phyloP scores from a whole-genome alignment of 2,797 vertebrate genomes.

The Tiaroga cobitis region DNA sequence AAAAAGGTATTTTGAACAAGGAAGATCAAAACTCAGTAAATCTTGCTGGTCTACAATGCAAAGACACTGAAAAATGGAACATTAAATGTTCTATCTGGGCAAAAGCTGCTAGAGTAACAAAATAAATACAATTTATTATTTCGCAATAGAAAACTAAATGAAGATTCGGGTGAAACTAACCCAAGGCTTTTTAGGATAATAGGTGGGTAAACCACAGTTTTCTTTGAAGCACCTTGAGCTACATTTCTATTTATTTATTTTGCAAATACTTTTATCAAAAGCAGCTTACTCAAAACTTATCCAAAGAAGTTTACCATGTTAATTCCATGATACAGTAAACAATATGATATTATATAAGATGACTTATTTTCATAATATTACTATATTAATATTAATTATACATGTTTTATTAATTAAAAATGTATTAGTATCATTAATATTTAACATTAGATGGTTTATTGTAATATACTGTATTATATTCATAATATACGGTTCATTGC shows the following conservation, averaged over 20 bases:
- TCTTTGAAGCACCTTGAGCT: neutral
- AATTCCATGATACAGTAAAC: neutral
- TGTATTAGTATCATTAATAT: no score
- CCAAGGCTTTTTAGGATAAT: constrained; percentile 9
- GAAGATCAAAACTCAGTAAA: constrained; percentile 39
- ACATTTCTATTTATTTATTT: neutral
- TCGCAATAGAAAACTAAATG: constrained; percentile 16
- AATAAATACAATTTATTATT: neutral
- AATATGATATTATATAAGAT: neutral
- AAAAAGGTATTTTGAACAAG: constrained; percentile 34
- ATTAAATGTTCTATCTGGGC: constrained; percentile 32
- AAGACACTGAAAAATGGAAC: constrained; percentile 48
- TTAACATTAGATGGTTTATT: neutral
- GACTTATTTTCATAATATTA: neutral
- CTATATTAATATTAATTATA: neutral
- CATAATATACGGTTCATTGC: neutral
- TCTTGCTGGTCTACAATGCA: constrained; percentile 49
- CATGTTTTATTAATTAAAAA: neutral
- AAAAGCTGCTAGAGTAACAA: constrained; percentile 28
- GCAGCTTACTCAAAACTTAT: neutral
- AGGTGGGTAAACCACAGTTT: constrained; percentile 4
- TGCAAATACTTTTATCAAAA: neutral
- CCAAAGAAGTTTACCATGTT: neutral
- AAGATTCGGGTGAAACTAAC: constrained; percentile 18
- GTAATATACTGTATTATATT: neutral